phyloP scores from a whole-genome alignment of 2,113 vertebrate species.

The Tamias sibiricus region DNA sequence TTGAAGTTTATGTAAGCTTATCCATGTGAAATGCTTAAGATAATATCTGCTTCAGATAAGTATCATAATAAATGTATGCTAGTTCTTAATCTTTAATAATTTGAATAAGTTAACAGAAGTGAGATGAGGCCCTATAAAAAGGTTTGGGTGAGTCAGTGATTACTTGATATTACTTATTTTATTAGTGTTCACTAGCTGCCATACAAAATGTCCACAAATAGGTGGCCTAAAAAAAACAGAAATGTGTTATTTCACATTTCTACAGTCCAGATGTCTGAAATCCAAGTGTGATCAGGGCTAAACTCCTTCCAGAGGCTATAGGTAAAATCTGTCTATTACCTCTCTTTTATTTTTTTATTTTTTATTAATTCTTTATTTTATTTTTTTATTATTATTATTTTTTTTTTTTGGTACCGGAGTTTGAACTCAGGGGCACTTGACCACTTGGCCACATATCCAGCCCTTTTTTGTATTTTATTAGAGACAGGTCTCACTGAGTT shows the following conservation, averaged over 20 bases:
- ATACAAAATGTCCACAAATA: background rate
- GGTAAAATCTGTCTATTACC: background rate
- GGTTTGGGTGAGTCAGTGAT: background rate
- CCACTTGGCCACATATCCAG: too few species aligned
- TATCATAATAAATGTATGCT: background rate
- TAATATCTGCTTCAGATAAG: background rate
- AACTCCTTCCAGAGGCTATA: background rate
- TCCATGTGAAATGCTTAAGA: background rate
- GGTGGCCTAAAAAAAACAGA: background rate
- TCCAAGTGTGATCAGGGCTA: background rate
- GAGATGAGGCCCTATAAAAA: background rate
- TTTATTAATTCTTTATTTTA: too few species aligned
- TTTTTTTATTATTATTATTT: too few species aligned
- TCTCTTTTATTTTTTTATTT: too few species aligned
- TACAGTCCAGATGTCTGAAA: background rate
- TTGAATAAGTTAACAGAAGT: background rate
- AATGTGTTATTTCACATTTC: background rate
- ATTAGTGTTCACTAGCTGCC: background rate
- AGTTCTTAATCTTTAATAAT: background rate
- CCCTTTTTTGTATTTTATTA: too few species aligned
- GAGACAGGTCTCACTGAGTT: too few species aligned
- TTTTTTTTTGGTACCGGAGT: too few species aligned
- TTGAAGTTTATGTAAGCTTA: background rate
- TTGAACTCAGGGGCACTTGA: too few species aligned
- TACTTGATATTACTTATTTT: background rate